These are phyloP conservation scores for Rhea pennata DNA, from an alignment of 2,113 vertebrate species.

Conservation along the genomic window DNA sequence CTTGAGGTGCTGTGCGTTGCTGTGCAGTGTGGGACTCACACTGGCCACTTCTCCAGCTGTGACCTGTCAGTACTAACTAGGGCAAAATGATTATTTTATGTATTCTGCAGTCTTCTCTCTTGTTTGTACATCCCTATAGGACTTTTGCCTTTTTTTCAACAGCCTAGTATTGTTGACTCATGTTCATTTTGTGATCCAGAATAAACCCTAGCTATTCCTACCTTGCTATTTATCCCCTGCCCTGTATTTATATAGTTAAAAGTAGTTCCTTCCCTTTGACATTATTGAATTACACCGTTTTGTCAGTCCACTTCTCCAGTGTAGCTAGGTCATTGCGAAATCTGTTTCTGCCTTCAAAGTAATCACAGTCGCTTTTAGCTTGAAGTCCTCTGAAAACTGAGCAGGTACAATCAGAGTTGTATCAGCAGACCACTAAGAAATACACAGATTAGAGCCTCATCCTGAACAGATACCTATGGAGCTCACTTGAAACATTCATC, in stretches of 20 bases:
- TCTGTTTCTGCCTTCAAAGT: neutral
- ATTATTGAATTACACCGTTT: neutral
- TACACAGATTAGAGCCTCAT: neutral
- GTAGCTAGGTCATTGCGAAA: neutral
- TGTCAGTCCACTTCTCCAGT: neutral
- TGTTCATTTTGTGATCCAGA: neutral
- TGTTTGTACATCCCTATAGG: neutral
- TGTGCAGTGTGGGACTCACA: neutral
- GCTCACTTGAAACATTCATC: neutral
- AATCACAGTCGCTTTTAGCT: neutral
- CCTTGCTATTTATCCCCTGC: neutral
- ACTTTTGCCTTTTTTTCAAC: neutral
- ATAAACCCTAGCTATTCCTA: neutral
- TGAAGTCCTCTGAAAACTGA: neutral
- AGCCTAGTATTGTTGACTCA: neutral
- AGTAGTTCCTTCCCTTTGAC: neutral
- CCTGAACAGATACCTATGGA: neutral
- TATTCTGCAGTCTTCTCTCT: slow-evolving; percentile 5
- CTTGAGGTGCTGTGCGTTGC: neutral
- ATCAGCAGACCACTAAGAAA: neutral
- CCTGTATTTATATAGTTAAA: neutral
- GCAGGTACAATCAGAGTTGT: neutral
- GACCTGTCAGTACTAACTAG: neutral
- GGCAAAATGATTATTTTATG: neutral
- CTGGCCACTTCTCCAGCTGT: neutral